Base-by-base conservation (phyloP, 2,113 vertebrate species). In the Dermatemys mawii region DNA sequence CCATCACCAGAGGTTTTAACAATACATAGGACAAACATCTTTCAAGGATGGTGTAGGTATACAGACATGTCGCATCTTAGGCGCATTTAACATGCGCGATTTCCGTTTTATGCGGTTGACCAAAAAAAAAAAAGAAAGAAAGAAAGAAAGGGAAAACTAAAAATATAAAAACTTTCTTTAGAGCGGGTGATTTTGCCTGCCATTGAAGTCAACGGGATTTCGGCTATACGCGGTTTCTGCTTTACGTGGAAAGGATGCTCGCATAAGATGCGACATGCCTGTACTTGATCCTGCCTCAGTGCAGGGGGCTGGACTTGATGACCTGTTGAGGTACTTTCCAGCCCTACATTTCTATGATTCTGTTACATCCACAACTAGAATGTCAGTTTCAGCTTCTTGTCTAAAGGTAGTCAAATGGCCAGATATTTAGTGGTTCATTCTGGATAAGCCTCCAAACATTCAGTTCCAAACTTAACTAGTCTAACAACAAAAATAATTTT, bases 381-480 rank as follows among this genome's bases (percentile, higher is more conserved):
- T 49, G 78, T 85, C 84, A 79, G 89, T 89, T 86, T 90, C 87
- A 92, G 81, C 94, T 49, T 29, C 24, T 50, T 4, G 76, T 90
- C 76, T 63, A 67, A 46, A 44, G 79, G 78, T 54, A 70, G 44
- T 87, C 86, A 92, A 1, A 19, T 26, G 26, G 35, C 79, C 90
- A 96, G 79, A 93, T 92, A 84, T 87, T 90, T 88, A 67, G 46
- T 38, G 44, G 73, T 75, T 88, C 32, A 16, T 93, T 88, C 48
- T 93, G 93, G 38, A 79, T 51, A 87, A 75, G 10, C 5, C 82
- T 54, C 76, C 21, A 76, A 29, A 54, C 22, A 26, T 44, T 75
- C 38, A 75, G n/a, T 41, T 75, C 88, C 29, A 87, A 91, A 88
- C n/a, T 48, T 38, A 91, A 29, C 41, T 48, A 60, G n/a, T 21